Base-by-base conservation (phyloP, 1,140 invertebrate species). In the Drosophila sturtevanti region DNA sequence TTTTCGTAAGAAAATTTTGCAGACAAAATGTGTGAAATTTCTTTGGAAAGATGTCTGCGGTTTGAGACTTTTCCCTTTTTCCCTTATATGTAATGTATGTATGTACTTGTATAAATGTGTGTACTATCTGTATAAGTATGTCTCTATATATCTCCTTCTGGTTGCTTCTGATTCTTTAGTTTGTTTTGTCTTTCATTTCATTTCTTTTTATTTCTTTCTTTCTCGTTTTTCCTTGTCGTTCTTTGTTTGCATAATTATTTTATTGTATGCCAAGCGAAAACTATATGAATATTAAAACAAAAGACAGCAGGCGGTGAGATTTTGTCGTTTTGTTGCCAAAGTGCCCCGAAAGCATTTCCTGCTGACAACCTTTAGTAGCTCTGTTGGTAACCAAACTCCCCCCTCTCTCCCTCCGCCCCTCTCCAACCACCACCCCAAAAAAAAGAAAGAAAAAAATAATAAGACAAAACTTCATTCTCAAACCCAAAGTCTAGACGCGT, bases 221-320 rank as follows among this genome's bases (percentile, higher is more conserved):
- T 10, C 0, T 44, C 18, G 9, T 10, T 48, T n/a, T 10, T 10
- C 44, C 58, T 72, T 78, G 14, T 48, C 9, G 14, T 10, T 18
- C 41, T 48, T 58, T 81, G 78, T 79, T 87, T 87, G 76, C 82
- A 89, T 87, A 87, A 87, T 82, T 87, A 82, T 87, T 81, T 87
- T 87, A 87, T 87, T 82, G 72, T 74, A 68, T 58, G 61, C 67
- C 66, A 74, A 75, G 55, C 62, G 68, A 70, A 54, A 68, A 71
- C 76, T 82, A 70, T 81, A 87, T 86, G 81, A 86, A 86, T 87
- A 86, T 81, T 76, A 81, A 86, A 81, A 72, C 63, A 76, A 66
- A 35, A 69, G 61, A 61, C 48, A 61, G 27, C 22, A 22, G 48
- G 34, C 24, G 59, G 51, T 60, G 27, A 72, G 77, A 77, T 69